Base-by-base conservation (phyloP, 2,113 vertebrate genomes). In the Planiliza haematocheilus region DNA sequence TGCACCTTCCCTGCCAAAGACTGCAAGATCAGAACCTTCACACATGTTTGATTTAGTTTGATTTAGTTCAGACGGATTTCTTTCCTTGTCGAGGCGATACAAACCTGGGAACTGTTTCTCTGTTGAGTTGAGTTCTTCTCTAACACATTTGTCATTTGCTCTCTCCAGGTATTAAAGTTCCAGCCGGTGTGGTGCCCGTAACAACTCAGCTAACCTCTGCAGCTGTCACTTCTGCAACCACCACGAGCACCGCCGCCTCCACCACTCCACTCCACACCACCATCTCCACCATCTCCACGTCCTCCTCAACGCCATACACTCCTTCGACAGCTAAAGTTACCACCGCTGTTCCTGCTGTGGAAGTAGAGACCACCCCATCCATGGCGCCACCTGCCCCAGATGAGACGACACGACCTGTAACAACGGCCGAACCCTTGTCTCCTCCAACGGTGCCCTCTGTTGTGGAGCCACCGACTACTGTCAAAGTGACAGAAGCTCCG, bases 91-190 rank as follows among this genome's bases (percentile, higher is more conserved):
- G 24, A 3, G 24, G 24, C 5, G 24, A 30, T 30, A 2, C 24
- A 30, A 30, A 30, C 24, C 24, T 5, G 5, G 2, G 24, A 30
- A 30, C 16, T 48, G 14, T 78, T 5, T 60, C 16, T 55, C 38
- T 57, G 45, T 77, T 8, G 2, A 60, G n/a, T 48, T 37, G 9
- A 10, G 39, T 9, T 7, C 50, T 80, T 77, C 50, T 80, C 76
- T 88, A 75, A 92, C 82, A 58, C 55, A 51, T 21, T 60, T 53
- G 64, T 74, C 58, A 46, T 65, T 82, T 65, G 86, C 87, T 87
- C 8, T 84, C 18, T 90, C 90, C 88, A 98, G 97, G 97, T 82
- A 94, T 96, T 88, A 95, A 94, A 71, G 84, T 91, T 41, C 76
- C 91, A 59, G 84, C 87, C 43, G 73, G 62, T 41, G 77, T 83